phyloP scores from a whole-genome alignment of 2,113 vertebrate species.

The Turdus rufiventris region DNA sequence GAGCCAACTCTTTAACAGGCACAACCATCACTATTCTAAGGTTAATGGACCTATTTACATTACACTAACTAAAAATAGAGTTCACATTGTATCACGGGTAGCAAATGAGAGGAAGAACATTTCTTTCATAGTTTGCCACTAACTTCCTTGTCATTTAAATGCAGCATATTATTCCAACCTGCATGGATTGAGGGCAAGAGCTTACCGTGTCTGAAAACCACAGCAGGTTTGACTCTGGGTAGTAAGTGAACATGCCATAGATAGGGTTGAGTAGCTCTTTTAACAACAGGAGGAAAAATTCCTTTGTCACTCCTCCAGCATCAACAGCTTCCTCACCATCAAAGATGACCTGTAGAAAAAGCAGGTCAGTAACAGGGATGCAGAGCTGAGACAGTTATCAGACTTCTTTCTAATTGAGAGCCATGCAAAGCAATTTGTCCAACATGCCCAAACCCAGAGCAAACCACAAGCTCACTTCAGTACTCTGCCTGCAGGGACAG shows the following conservation, averaged over 20 bases:
- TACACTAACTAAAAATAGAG: not conserved
- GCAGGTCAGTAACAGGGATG: not conserved
- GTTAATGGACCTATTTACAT: not conserved
- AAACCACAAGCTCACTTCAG: not conserved
- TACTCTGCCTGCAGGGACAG: not conserved
- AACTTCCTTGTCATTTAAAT: not conserved
- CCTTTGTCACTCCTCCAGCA: conserved; percentile 93
- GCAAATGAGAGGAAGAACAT: not conserved
- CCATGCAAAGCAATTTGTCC: not conserved
- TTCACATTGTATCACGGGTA: not conserved
- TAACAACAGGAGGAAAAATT: conserved; percentile 92
- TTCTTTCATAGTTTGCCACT: not conserved
- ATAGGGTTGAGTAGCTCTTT: conserved; percentile 95
- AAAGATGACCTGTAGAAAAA: conserved; percentile 86
- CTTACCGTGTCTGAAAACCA: conserved; percentile 97
- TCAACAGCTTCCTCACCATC: conserved; percentile 96
- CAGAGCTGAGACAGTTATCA: not conserved
- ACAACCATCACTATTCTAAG: not conserved
- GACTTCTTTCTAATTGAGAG: not conserved
- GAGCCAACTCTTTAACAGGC: not conserved
- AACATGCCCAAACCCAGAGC: not conserved
- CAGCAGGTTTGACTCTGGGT: conserved; percentile 91
- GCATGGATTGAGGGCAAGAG: not conserved
- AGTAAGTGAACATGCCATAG: conserved; percentile 95
- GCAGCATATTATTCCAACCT: not conserved